Evolutionary conservation across 2,113 vertebrate genomes (phyloP), one percentile per base, ranked within the genome.

Genomic region (Micromys minutus): DNA sequence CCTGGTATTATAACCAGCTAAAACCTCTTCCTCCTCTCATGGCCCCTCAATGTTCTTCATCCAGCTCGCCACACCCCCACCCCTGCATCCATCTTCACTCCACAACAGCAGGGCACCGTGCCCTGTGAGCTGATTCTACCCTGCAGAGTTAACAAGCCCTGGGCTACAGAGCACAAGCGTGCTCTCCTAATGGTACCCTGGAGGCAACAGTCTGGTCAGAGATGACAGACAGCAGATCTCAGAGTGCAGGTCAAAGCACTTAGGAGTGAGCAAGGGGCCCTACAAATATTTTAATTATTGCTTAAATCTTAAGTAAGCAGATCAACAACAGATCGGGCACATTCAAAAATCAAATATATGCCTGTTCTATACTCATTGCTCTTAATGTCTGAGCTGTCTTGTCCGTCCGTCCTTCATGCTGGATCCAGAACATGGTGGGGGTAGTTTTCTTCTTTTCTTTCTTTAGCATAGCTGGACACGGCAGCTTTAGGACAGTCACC

Each of bases 101-200:
- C 31, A 21, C 59, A 7, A 31, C 0, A 5, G 50, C 6, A 3
- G 17, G 29, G 63, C 29, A 5, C 2, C 10, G 52, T 24, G 3
- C 91, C 52, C 39, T 31, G 52, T 7, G 26, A n/a, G 1, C 29
- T 50, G 57, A 26, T 22, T 16, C 21, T 22, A 36, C 0, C 45
- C 22, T 7, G 5, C 42, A 24, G 7, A 36, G 5, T 21, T 11
- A 55, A 8, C 22, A 57, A 22, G 50, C 24, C n/a, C 74, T 80
- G 2, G 42, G 59, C 3, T 36, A 4, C 5, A 1, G 1, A 2
- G 52, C 24, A 19, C 7, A 0, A 0, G 2, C 63, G 42, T 0
- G 36, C 7, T 87, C 19, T 1, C 52, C 36, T 22, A 39, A 57
- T 0, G 10, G 50, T 21, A 67, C 39, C 50, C 9, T 15, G 47